Base-by-base conservation (phyloP, 2,797 vertebrate genomes). In the Gymnocypris eckloni region DNA sequence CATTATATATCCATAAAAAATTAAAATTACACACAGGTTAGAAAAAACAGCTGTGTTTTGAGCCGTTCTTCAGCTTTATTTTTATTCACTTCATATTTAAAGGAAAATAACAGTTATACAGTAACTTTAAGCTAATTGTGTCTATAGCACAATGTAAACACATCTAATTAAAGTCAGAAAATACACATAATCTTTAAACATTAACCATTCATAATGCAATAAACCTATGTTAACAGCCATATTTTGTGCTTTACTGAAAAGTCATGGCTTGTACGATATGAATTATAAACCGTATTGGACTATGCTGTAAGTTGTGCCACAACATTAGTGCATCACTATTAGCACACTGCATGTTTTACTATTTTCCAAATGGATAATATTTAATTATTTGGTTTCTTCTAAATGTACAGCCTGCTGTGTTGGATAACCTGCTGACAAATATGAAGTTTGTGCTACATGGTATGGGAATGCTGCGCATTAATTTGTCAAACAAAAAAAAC, bases 401-500 rank as follows among this genome's bases (percentile, higher is more conserved):
- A 1, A 13, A 22, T 78, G 37, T 39, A 0, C 89, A 96, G 95
- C 86, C 93, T 39, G 94, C 95, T 1, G 91, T 96, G 1, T 83
- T 95, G 1, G 95, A 96, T 86, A 96, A 96, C 88, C 93, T 96
- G 11, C 87, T 96, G 71, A 95, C 91, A 37, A 95, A 95, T 0
- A 94, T 96, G 93, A 96, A 95, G 93, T 90, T 93, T 86, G 95
- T 96, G 25, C 91, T 96, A 8, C 93, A 82, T 13, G 95, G 95
- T 25, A 96, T 96, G 95, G 95, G 95, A 5, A 90, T 90, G 77
- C 91, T 96, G 83, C 90, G 94, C 87, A 94, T 96, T 70, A 95
- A 95, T 88, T 93, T 96, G 2, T 89, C 93, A 4, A 93, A 93
- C 90, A 92, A 92, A 85, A 94, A 93, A 28, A 95, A 96, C 87